These are phyloP conservation scores for Syngnathoides biaculeatus DNA, from an alignment of 2,113 vertebrate species.

Conservation along the genomic window DNA sequence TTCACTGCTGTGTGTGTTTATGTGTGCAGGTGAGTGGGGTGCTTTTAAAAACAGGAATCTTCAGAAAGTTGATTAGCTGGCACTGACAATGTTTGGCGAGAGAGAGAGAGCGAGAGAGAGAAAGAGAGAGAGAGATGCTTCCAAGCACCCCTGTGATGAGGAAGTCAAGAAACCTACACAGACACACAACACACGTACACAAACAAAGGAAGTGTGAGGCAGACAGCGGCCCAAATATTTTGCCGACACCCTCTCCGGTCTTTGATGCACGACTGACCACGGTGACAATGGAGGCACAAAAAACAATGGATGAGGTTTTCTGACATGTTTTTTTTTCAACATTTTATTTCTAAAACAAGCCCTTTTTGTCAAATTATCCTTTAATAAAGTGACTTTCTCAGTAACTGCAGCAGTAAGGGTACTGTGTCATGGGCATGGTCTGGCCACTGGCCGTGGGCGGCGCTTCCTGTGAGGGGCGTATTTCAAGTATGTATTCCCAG, in stretches of 20 bases:
- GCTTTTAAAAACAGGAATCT: constrained; percentile 65
- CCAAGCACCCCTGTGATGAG: constrained; percentile 51
- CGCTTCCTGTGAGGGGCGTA: too few species aligned
- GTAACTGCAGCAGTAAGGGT: not conserved
- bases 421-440: too few species aligned
- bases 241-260: constrained; percentile 53
- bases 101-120: not conserved
- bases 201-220: constrained; percentile 67
- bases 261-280: constrained; percentile 62
- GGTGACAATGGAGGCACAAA: constrained; percentile 58
- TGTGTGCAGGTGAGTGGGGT: constrained; percentile 3
- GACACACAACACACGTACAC: constrained; percentile 31
- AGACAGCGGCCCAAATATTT: constrained; percentile 61
- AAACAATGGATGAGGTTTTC: constrained; percentile 43
- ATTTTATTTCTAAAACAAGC: not conserved
- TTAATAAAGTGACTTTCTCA: constrained; percentile 7
- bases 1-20: constrained; percentile 7
- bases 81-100: constrained; percentile 50
- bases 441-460: too few species aligned
- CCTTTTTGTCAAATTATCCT: not conserved
- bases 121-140: constrained; percentile 16
- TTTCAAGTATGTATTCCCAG: not conserved
- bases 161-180: constrained; percentile 57
- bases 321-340: constrained; percentile 26
- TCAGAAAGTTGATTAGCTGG: constrained; percentile 55